These are phyloP conservation scores for Scartelaos histophorus DNA, from an alignment of 2,113 vertebrate species.

Conservation along the genomic window DNA sequence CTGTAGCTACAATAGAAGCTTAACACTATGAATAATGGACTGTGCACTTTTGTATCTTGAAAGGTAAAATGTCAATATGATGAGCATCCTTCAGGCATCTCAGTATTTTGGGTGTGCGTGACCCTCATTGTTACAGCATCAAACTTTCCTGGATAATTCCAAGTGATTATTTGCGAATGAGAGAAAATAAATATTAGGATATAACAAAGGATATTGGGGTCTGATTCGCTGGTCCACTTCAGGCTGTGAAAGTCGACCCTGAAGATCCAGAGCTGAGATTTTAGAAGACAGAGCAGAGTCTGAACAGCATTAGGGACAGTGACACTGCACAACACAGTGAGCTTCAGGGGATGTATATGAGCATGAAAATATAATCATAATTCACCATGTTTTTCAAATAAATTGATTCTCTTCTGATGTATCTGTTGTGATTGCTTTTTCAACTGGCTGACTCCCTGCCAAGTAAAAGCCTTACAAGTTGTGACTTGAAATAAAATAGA, in stretches of 20 bases:
- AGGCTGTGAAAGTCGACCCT: constrained; percentile 15
- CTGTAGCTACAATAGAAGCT: no score
- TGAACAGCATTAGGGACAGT: constrained; percentile 25
- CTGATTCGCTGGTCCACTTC: constrained; percentile 16
- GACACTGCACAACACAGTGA: neutral
- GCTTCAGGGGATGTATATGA: neutral
- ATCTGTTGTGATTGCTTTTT: neutral
- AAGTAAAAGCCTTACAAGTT: neutral
- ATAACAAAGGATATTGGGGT: constrained; percentile 44
- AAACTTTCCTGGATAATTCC: constrained; percentile 33
- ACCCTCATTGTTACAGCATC: constrained; percentile 26
- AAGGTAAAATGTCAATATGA: no score
- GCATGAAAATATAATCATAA: neutral
- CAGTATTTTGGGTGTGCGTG: no score
- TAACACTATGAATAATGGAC: no score
- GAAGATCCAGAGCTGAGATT: constrained; percentile 10
- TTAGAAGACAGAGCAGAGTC: constrained; percentile 16
- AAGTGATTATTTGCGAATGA: constrained; percentile 27
- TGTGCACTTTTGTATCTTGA: no score
- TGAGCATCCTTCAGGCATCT: no score
- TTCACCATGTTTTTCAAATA: neutral
- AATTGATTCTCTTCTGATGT: neutral
- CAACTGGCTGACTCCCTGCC: neutral
- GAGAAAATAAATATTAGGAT: constrained; percentile 44
- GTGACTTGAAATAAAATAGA: neutral